Evolutionary conservation across 1,140 invertebrate species (phyloP).

Genomic region (Sipha flava): DNA sequence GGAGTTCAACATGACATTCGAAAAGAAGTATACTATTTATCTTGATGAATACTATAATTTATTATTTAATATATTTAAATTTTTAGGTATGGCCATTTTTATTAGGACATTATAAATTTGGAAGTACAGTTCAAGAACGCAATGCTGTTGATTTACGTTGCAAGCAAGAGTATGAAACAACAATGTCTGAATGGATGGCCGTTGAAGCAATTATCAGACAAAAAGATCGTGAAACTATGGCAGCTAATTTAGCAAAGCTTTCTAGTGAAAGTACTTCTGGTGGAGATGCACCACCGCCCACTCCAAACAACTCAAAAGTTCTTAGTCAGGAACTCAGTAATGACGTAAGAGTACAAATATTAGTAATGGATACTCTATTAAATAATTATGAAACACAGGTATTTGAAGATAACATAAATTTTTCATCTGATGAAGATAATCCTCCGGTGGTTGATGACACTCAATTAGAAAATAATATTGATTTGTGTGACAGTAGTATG

Average conservation of each 20-base stretch:
- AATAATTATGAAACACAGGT: constrained; percentile 39
- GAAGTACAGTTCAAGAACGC: constrained; percentile 60
- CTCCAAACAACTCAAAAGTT: constrained; percentile 28
- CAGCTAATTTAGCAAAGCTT: constrained; percentile 52
- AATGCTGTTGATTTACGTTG: constrained; percentile 57
- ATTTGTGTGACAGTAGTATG: not conserved
- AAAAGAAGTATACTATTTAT: constrained; percentile 49
- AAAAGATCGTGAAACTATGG: constrained; percentile 63
- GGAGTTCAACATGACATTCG: constrained; percentile 71
- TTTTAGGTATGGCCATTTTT: constrained; percentile 79
- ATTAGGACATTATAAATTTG: constrained; percentile 76
- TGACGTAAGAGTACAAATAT: constrained; percentile 45
- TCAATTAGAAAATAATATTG: not conserved
- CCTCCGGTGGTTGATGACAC: constrained; percentile 37
- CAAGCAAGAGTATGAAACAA: constrained; percentile 70
- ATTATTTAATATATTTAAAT: not conserved
- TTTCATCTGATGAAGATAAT: constrained; percentile 41
- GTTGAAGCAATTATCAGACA: constrained; percentile 86
- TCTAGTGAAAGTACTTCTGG: constrained; percentile 49
- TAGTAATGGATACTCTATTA: not conserved
- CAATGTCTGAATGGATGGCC: constrained; percentile 88
- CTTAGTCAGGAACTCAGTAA: constrained; percentile 47
- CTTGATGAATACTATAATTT: not conserved
- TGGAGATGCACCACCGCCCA: constrained; percentile 37
- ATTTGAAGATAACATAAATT: constrained; percentile 44